Evolutionary conservation across 2,113 vertebrate species (phyloP).

Genomic region (Suricata suricatta): DNA sequence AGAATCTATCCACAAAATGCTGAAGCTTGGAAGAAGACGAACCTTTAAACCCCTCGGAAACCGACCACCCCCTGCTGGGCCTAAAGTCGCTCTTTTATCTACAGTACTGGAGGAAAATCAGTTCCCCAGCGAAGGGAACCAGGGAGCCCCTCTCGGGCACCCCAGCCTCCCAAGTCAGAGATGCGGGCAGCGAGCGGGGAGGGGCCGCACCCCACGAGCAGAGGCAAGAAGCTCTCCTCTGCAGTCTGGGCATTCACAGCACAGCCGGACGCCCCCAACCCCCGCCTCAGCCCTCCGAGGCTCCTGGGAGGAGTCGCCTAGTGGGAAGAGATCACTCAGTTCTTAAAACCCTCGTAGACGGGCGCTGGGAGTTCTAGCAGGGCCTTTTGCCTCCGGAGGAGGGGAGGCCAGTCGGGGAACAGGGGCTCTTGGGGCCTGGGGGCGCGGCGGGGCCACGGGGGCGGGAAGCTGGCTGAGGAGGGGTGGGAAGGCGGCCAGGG

Average conservation of each 20-base stretch:
- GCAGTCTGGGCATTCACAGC: neutral
- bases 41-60: neutral
- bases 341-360: neutral
- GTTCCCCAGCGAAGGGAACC: neutral
- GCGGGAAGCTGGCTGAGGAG: neutral
- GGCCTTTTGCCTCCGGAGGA: neutral
- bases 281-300: neutral
- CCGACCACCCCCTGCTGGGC: neutral
- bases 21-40: neutral
- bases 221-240: neutral
- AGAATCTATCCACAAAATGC: neutral
- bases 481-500: neutral
- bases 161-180: neutral
- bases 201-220: neutral
- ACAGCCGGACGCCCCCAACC: fast-evolving
- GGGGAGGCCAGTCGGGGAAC: neutral
- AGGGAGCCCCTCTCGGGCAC: neutral
- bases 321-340: neutral
- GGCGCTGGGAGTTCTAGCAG: neutral
- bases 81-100: neutral
- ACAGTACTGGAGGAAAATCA: neutral
- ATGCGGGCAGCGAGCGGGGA: neutral
- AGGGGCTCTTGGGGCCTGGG: fast-evolving
- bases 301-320: neutral
- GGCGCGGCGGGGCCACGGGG: neutral